Evolutionary conservation across 1,140 invertebrate genomes (phyloP), one percentile per base, ranked within the genome.

Genomic region (Leptopilina boulardi): DNA sequence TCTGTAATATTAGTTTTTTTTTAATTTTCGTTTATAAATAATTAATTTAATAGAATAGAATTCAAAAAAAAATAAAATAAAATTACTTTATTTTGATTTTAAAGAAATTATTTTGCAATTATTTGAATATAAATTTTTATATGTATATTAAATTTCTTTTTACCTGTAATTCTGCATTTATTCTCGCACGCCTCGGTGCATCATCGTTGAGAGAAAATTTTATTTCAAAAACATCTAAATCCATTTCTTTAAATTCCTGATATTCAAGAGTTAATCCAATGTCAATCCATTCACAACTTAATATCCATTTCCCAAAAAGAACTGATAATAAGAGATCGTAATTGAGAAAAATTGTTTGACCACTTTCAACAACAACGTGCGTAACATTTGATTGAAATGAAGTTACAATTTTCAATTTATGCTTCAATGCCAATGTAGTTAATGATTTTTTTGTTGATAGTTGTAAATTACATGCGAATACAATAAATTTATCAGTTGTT

Each of bases 171-270:
- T 88, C 78, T 19, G 84, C 79, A 81, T 92, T 93, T 56, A 83
- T 54, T 74, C 92, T 86, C 1, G 89, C 90, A 75, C 84, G 86
- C 4, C 54, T 84, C 21, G 92, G 89, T 19, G 90, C 88, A 2
- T 83, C 80, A 71, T 70, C 71, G 85, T 85, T n/a, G 84, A 83
- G 71, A 81, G 88, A 42, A 78, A 78, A 30, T 19, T 88, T 88
- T 0, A 95, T 88, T 91, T 95, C 94, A 87, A 93, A 94, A 0
- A 91, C 79, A 41, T 92, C 91, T 77, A 93, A 92, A 80, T 91
- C 89, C 51, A 93, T 89, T 34, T 92, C 79, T 59, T 82, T 84
- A 11, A 90, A 82, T 34, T 91, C 87, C 0, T 91, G 87, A 41
- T 91, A 89, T 70, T 93, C 89, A n/a, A 89, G 56, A 73, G 91